These are phyloP conservation scores for Myopa tessellatipennis DNA, from an alignment of 2,888 invertebrate species.

Conservation along the genomic window DNA sequence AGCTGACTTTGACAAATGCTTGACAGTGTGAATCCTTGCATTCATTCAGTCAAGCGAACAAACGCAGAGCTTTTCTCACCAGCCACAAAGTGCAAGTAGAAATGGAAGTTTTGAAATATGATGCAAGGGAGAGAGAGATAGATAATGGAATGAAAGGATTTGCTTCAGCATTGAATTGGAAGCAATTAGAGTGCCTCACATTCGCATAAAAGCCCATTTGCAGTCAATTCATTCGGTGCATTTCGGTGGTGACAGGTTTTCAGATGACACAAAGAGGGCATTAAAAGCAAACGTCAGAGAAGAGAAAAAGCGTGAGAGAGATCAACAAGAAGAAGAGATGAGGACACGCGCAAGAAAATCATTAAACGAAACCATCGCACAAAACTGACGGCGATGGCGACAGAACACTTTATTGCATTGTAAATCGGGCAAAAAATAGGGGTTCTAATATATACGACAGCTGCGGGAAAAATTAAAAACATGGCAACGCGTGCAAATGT, in stretches of 20 bases:
- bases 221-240: conserved; percentile 10
- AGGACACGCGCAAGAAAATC: background rate
- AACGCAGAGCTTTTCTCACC: conserved; percentile 24
- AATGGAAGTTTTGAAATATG: background rate
- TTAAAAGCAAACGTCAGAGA: no score
- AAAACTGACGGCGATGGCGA: no score
- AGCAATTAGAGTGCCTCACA: conserved; percentile 6
- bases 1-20: conserved; percentile 52
- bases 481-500: background rate
- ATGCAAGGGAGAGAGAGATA: background rate
- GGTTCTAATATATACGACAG: no score
- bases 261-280: background rate
- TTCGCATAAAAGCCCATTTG: background rate
- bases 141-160: conserved; percentile 22
- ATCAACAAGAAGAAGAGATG: background rate
- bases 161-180: background rate
- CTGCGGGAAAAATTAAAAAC: background rate
- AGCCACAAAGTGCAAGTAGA: background rate
- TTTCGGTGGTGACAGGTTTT: background rate
- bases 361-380: no score
- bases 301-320: no score
- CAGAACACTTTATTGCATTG: no score
- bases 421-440: no score
- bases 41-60: conserved; percentile 2
- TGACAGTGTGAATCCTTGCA: conserved; percentile 40